Base-by-base conservation (phyloP, 2,797 vertebrate species). In the Dicrostonyx torquatus region DNA sequence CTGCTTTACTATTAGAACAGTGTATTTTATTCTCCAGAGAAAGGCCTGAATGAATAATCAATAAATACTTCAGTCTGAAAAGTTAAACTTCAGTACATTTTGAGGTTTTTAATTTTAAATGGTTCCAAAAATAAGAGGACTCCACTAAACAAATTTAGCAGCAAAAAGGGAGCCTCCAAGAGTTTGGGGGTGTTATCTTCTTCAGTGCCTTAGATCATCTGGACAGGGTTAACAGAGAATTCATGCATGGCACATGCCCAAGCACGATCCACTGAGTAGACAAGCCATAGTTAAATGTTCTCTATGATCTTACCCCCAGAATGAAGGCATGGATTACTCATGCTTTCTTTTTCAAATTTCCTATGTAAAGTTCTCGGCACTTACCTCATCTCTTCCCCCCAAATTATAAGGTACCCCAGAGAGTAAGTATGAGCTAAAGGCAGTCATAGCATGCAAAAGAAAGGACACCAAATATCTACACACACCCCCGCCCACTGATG, bases 31-130 rank as follows among this genome's bases (percentile, higher is more conserved):
- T n/a, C 60, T 50, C 40, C 53, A 58, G n/a, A 88, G 24, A 88
- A 55, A 37, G 48, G n/a, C 55, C 4, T 48, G 40, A n/a, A 58
- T 75, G 43, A 60, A 70, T 53, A 92, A 79, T 72, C 34, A 34
- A 24, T 87, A 60, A 43, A 60, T 60, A 75, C 18, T n/a, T 24
- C 45, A 70, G 29, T 17, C 37, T 73, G 62, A 80, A 53, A 73
- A 78, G 40, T 73, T 80, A 82, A 43, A 72, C 43, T 66, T 72
- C 31, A 48, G 64, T 53, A 68, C 22, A 75, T 84, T 82, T 20
- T 73, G 55, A 77, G 10, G 55, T 82, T 78, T 93, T 93, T 86
- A 83, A n/a, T 78, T 50, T 83, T 92, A 78, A 48, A 60, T 62
- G 40, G 45, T 40, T 82, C 1, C 50, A 91, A 79, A 93, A 94